These are phyloP conservation scores for Panopea generosa DNA, from an alignment of 2,888 invertebrate species.

Conservation along the genomic window DNA sequence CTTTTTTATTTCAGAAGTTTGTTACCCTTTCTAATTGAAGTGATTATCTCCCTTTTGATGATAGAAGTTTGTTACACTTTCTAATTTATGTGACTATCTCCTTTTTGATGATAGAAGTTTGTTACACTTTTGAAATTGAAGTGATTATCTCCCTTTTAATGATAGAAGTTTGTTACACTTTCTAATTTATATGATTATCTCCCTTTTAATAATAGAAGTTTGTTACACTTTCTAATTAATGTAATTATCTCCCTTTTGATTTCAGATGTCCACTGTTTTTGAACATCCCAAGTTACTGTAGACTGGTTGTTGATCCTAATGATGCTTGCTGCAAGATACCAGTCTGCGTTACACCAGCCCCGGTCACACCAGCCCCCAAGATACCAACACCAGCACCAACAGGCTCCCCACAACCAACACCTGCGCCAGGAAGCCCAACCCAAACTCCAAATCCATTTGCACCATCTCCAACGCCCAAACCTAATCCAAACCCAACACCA, in stretches of 20 bases:
- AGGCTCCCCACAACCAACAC: constrained; percentile 33
- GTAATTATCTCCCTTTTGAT: not conserved
- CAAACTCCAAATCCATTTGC: constrained; percentile 41
- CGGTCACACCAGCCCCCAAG: constrained; percentile 30
- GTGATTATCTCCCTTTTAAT: too few species aligned
- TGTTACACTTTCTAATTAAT: too few species aligned
- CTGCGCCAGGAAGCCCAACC: constrained; percentile 19
- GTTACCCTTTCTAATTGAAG: too few species aligned
- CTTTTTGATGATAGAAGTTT: too few species aligned
- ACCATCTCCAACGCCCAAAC: constrained; percentile 34
- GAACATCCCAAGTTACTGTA: constrained; percentile 72
- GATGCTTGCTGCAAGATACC: constrained; percentile 75
- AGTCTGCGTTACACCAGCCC: constrained; percentile 58
- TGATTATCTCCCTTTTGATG: too few species aligned
- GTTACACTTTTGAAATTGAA: too few species aligned
- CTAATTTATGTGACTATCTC: too few species aligned
- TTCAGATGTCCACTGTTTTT: constrained; percentile 71
- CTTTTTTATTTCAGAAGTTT: too few species aligned
- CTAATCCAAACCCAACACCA: constrained; percentile 43
- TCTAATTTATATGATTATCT: too few species aligned
- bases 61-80: too few species aligned
- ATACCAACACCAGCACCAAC: constrained; percentile 16
- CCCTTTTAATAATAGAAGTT: too few species aligned
- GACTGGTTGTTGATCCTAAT: constrained; percentile 71
- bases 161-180: too few species aligned